Evolutionary conservation across 2,113 vertebrate species (phyloP).

Genomic region (Gobius niger): DNA sequence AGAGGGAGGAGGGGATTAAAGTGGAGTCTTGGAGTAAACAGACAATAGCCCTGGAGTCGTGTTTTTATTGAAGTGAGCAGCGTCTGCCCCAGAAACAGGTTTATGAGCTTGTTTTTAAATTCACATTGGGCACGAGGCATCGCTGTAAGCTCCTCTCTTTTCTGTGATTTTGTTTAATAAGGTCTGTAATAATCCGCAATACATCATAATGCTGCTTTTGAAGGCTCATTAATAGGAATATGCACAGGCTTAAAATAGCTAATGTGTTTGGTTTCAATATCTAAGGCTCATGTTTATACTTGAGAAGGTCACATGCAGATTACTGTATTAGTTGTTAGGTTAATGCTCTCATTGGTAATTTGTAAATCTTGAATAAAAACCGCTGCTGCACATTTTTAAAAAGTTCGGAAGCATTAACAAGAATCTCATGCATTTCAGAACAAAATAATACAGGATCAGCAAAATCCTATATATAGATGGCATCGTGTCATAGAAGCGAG

Average conservation of each 20-base stretch:
- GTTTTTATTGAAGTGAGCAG: conserved; percentile 60
- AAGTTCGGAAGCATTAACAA: no score
- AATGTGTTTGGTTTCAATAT: conserved; percentile 24
- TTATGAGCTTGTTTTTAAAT: conserved; percentile 71
- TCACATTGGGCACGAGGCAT: conserved; percentile 55
- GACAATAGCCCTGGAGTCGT: conserved; percentile 49
- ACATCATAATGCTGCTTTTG: conserved; percentile 55
- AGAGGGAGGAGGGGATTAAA: conserved; percentile 48
- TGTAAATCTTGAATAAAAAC: no score
- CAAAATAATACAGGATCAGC: no score
- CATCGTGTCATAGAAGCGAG: no score
- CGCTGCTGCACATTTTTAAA: no score
- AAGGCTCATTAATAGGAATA: conserved; percentile 51
- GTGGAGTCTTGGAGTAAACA: conserved; percentile 45
- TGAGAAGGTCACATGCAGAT: background rate
- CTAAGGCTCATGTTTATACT: background rate
- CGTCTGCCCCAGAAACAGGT: conserved; percentile 50
- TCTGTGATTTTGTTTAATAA: conserved; percentile 72
- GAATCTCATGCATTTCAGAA: no score
- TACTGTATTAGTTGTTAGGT: no score
- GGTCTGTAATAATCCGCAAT: conserved; percentile 58
- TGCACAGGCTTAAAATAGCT: conserved; percentile 42
- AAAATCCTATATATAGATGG: no score
- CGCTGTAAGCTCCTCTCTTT: conserved; percentile 59
- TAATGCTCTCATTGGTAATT: no score